Percentiles rank a stretch among this genome's conserved stretches.
phyloP scores from a whole-genome alignment of 2,888 invertebrate species.

The Nezara viridula region DNA sequence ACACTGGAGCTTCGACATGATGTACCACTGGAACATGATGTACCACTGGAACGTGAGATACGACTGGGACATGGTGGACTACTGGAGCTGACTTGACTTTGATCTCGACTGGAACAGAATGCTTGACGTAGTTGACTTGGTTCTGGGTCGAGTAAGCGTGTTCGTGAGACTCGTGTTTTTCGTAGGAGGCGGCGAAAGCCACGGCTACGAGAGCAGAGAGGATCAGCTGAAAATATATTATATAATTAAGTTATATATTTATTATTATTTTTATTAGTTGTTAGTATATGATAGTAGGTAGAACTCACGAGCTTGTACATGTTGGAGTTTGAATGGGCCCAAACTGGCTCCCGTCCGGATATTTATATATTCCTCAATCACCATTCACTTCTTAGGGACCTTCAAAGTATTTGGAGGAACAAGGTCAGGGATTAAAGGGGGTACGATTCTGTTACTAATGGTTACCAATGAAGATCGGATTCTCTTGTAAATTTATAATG shows the following conservation, averaged over 20 bases:
- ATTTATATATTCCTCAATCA: neutral
- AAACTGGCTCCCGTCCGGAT: neutral
- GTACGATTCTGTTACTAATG: no score
- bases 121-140: no score
- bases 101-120: no score
- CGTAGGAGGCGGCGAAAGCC: slow-evolving; percentile 5
- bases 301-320: slow-evolving; percentile 39
- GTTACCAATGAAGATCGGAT: no score
- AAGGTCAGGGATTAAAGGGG: no score
- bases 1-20: no score
- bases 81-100: neutral
- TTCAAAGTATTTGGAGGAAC: no score
- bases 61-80: neutral
- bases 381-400: no score
- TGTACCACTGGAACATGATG: no score
- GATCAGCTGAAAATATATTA: neutral
- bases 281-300: no score
- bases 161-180: neutral
- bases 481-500: no score
- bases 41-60: no score
- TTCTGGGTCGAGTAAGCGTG: slow-evolving; percentile 23
- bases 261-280: neutral
- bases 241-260: neutral
- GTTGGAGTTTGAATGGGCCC: neutral
- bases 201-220: neutral